Percentiles rank a stretch among this genome's conserved stretches.
These are phyloP conservation scores for Doryteuthis pealeii DNA, from an alignment of 1,140 invertebrate species.

Conservation along the genomic window DNA sequence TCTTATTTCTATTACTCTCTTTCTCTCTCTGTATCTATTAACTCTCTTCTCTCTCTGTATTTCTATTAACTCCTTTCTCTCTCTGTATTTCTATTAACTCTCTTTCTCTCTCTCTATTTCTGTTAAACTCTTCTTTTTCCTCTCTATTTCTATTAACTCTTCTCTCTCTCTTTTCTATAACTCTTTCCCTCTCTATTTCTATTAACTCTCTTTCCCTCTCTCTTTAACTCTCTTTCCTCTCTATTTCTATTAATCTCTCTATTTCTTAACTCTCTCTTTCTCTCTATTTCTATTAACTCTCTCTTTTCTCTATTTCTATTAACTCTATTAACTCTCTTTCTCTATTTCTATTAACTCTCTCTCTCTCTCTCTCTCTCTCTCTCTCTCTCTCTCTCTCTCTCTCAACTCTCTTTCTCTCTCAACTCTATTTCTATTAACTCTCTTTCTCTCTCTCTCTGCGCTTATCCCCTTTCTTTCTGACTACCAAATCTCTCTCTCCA, in stretches of 20 bases:
- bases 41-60: neutral
- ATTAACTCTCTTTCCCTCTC: slow-evolving; percentile 1
- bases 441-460: neutral
- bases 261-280: neutral
- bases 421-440: neutral
- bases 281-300: neutral
- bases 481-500: neutral
- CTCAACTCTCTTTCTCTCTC: neutral
- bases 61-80: neutral
- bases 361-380: neutral
- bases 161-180: neutral
- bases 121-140: neutral
- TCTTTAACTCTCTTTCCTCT: slow-evolving; percentile 16
- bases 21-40: neutral
- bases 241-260: neutral
- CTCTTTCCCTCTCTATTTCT: neutral
- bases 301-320: neutral
- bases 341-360: neutral
- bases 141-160: too few species aligned
- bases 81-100: neutral
- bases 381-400: neutral
- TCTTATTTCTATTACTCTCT: neutral
- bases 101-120: neutral
- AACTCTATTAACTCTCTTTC: too few species aligned
- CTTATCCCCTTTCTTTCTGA: neutral